These are phyloP conservation scores for Philereme transversata DNA, from an alignment of 2,888 invertebrate species.

Conservation along the genomic window DNA sequence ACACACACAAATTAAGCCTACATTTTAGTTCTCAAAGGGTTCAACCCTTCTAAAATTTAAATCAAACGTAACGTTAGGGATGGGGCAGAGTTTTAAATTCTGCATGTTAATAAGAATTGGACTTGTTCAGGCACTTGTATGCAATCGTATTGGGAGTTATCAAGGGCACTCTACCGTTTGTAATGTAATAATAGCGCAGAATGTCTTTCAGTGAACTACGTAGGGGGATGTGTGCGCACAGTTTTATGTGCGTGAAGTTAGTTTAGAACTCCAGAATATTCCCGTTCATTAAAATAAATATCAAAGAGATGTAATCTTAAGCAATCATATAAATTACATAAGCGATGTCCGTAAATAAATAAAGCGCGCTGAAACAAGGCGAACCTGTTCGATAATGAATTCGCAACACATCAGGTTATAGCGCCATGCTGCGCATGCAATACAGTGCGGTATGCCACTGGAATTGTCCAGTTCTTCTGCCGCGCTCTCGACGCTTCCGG, in stretches of 20 bases:
- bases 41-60: slow-evolving; percentile 66
- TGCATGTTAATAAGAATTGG: slow-evolving; percentile 81
- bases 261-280: slow-evolving; percentile 19
- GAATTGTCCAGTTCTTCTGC: slow-evolving; percentile 65
- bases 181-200: slow-evolving; percentile 78
- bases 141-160: slow-evolving; percentile 74
- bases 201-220: slow-evolving; percentile 56
- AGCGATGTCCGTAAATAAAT: slow-evolving; percentile 54
- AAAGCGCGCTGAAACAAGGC: slow-evolving; percentile 47
- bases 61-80: slow-evolving; percentile 63
- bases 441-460: slow-evolving; percentile 50
- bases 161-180: slow-evolving; percentile 76
- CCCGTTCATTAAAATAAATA: slow-evolving; percentile 17
- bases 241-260: slow-evolving; percentile 29
- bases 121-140: slow-evolving; percentile 81
- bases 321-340: slow-evolving; percentile 34
- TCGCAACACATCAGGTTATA: slow-evolving; percentile 59
- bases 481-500: slow-evolving; percentile 35
- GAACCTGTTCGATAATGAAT: slow-evolving; percentile 62
- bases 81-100: slow-evolving; percentile 77
- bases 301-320: slow-evolving; percentile 23
- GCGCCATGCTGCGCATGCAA: slow-evolving; percentile 48
- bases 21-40: slow-evolving; percentile 75
- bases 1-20: slow-evolving; percentile 51
- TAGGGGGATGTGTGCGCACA: slow-evolving; percentile 53